phyloP scores from a whole-genome alignment of 1,140 invertebrate species.

The Dendroctonus valens region DNA sequence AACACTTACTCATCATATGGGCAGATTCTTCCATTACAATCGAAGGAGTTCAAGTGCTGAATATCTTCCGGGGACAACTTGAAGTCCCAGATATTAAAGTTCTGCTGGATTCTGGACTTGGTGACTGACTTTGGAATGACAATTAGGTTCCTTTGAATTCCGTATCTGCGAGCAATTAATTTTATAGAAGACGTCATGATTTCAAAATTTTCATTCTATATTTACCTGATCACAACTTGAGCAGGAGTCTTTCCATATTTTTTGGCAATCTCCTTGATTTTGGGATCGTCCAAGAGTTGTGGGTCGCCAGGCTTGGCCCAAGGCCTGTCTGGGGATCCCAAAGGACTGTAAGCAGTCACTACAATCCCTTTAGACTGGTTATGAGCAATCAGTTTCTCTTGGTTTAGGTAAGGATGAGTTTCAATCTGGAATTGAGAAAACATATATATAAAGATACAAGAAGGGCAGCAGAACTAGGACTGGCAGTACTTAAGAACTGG shows the following conservation, averaged over 20 bases:
- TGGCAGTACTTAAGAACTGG: too few species aligned
- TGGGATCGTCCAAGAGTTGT: constrained; percentile 63
- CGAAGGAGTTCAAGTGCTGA: too few species aligned
- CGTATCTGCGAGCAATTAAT: constrained; percentile 27
- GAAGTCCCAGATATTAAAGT: constrained; percentile 61
- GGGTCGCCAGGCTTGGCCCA: constrained; percentile 62
- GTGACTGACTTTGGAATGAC: constrained; percentile 55
- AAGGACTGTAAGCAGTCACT: constrained; percentile 78
- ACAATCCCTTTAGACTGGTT: constrained; percentile 66
- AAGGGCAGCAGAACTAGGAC: too few species aligned
- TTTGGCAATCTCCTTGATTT: constrained; percentile 48
- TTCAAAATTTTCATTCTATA: neutral
- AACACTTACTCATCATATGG: too few species aligned
- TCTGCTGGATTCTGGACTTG: constrained; percentile 55
- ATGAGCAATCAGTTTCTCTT: constrained; percentile 71
- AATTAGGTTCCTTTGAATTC: constrained; percentile 37
- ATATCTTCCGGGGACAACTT: constrained; percentile 54
- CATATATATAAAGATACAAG: too few species aligned
- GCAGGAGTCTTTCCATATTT: constrained; percentile 42
- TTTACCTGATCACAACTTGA: constrained; percentile 49
- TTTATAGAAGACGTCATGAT: neutral
- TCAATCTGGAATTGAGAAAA: constrained; percentile 64
- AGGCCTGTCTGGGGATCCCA: constrained; percentile 68
- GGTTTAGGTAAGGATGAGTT: constrained; percentile 81
- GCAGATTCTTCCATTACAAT: too few species aligned